Percentiles rank a stretch among this genome's conserved stretches.
phyloP scores from a whole-genome alignment of 2,888 invertebrate genomes.

The Orchesellides sinensis region DNA sequence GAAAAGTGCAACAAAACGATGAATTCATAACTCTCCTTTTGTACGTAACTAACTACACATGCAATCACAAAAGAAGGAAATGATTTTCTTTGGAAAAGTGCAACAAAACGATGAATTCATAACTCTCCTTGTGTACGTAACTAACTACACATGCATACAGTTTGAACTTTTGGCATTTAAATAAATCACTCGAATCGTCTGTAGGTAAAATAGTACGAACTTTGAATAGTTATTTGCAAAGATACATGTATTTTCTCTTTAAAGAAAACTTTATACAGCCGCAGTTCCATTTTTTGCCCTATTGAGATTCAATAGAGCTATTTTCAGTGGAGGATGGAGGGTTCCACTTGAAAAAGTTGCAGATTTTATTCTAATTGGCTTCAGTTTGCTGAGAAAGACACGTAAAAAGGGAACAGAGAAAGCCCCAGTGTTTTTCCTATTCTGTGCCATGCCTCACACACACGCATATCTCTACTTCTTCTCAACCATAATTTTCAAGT shows the following conservation, averaged over 20 bases:
- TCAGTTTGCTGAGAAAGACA: constrained; percentile 9
- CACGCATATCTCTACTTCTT: background rate
- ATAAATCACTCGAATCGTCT: constrained; percentile 21
- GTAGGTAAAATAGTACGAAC: background rate
- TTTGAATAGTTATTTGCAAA: background rate
- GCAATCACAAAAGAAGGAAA: background rate
- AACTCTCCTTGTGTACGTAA: background rate
- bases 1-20: background rate
- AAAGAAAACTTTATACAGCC: background rate
- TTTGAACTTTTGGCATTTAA: constrained; percentile 34
- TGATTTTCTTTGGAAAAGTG: constrained; percentile 38
- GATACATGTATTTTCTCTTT: background rate
- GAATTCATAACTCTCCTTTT: constrained; percentile 6
- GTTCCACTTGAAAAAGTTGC: constrained; percentile 42
- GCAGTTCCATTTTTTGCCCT: background rate
- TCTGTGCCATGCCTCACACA: too few species aligned
- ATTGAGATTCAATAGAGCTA: constrained; percentile 6
- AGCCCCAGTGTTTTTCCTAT: too few species aligned
- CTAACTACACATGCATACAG: background rate
- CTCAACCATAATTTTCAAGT: constrained; percentile 36
- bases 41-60: background rate
- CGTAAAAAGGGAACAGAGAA: background rate
- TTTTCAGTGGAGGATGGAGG: background rate
- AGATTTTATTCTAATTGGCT: constrained; percentile 58
- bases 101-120: constrained; percentile 35